A percentile compares a stretch with the other conserved stretches of the same genome.
These are phyloP conservation scores for Actinemys pallida DNA, from an alignment of 2,113 vertebrate genomes.

Conservation along the genomic window DNA sequence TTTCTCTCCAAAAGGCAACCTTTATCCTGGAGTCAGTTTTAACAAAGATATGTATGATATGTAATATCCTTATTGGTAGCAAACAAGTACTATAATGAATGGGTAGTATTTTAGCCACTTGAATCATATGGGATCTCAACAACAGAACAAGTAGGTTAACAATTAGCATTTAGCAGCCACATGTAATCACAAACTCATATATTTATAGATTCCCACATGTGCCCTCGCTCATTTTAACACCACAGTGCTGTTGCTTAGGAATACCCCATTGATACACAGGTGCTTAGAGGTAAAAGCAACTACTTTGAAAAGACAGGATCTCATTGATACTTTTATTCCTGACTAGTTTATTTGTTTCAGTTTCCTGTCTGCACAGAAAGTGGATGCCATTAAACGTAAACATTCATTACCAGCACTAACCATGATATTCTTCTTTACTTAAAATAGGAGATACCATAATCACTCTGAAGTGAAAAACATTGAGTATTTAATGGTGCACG, in stretches of 20 bases:
- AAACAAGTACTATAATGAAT: not conserved
- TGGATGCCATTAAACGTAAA: not conserved
- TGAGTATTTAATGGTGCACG: not conserved
- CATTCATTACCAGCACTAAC: not conserved
- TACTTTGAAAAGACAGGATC: not conserved
- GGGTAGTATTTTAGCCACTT: accelerated
- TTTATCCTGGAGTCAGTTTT: not conserved
- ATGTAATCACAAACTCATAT: not conserved
- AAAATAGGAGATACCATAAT: accelerated
- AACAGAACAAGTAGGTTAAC: accelerated
- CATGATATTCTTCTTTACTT: not conserved
- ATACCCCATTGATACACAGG: not conserved
- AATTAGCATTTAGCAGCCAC: not conserved
- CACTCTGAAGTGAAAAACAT: not conserved
- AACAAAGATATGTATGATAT: not conserved
- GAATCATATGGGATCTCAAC: not conserved
- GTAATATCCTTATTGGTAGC: accelerated
- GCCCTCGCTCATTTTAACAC: not conserved
- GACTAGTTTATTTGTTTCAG: not conserved
- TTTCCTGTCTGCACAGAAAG: not conserved
- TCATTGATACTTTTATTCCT: accelerated
- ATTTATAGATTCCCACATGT: not conserved
- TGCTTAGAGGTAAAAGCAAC: not conserved
- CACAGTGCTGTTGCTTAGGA: accelerated
- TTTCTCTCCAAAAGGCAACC: not conserved